phyloP scores from a whole-genome alignment of 2,113 vertebrate genomes.

The Eubucco bourcierii region DNA sequence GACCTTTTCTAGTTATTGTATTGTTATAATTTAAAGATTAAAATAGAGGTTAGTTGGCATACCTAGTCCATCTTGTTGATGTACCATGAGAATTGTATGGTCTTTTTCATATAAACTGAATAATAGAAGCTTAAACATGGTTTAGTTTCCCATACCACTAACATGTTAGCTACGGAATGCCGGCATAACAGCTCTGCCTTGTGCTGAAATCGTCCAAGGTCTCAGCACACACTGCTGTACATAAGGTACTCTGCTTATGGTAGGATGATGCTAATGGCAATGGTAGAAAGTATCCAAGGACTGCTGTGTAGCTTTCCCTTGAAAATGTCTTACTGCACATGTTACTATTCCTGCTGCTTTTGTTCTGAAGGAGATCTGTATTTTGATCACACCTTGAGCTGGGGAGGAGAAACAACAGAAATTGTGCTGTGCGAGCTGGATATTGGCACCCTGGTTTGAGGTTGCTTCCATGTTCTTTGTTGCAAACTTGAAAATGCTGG shows the following conservation, averaged over 20 bases:
- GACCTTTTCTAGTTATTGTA: slow-evolving; percentile 78
- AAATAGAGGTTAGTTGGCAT: slow-evolving; percentile 73
- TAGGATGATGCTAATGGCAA: slow-evolving; percentile 30
- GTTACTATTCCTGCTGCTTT: neutral
- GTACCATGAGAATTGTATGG: slow-evolving; percentile 58
- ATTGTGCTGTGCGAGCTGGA: neutral
- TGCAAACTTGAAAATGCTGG: neutral
- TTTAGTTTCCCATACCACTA: slow-evolving; percentile 26
- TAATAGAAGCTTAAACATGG: neutral
- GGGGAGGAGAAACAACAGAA: neutral
- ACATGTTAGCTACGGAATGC: neutral
- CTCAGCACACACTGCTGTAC: slow-evolving; percentile 20
- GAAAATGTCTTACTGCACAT: neutral
- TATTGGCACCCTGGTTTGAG: neutral
- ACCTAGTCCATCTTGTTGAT: slow-evolving; percentile 68
- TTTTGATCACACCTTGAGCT: neutral
- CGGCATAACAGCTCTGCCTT: neutral
- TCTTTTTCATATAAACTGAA: slow-evolving; percentile 48
- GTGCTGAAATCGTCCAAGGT: neutral
- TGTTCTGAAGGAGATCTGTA: neutral
- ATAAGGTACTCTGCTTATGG: neutral
- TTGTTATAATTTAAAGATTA: slow-evolving; percentile 78
- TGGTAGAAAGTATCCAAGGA: neutral
- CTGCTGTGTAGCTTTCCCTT: neutral
- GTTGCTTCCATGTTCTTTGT: neutral